phyloP scores from a whole-genome alignment of 2,113 vertebrate genomes.

The Arvicanthis niloticus region DNA sequence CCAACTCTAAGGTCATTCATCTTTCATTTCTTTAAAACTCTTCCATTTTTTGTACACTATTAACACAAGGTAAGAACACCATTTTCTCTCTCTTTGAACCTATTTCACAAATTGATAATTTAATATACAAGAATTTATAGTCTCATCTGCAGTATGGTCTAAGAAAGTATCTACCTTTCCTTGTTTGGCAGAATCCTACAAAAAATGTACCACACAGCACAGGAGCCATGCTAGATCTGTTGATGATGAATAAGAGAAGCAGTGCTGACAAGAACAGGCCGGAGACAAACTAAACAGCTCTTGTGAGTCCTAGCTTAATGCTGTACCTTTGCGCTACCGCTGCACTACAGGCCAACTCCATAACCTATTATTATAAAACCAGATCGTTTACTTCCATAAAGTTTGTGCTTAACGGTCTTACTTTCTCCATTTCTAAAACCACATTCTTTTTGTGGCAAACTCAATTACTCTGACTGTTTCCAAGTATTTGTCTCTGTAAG shows the following conservation, averaged over 20 bases:
- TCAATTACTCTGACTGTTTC: constrained; percentile 19
- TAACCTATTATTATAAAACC: background rate
- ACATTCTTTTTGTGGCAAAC: constrained; percentile 33
- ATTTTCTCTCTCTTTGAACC: constrained; percentile 15
- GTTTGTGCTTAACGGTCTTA: background rate
- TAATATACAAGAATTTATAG: constrained; percentile 5
- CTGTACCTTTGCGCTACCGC: background rate
- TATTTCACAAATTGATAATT: constrained; percentile 46
- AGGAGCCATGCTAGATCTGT: background rate
- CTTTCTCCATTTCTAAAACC: constrained; percentile 13
- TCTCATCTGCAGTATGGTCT: constrained; percentile 13
- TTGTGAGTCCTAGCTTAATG: background rate
- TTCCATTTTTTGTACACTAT: constrained; percentile 9
- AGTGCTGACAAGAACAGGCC: background rate
- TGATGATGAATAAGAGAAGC: background rate
- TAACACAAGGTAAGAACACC: background rate
- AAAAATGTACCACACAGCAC: background rate
- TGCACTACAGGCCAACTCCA: background rate
- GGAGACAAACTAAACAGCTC: background rate
- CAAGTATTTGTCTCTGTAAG: background rate
- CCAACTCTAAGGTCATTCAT: background rate
- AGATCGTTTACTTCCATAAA: constrained; percentile 10
- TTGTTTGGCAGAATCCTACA: constrained; percentile 13
- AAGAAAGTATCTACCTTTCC: constrained; percentile 34
- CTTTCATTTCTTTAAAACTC: background rate